A percentile compares a stretch with the other conserved stretches of the same genome.
These are phyloP conservation scores for Stictonetta naevosa DNA, from an alignment of 2,113 vertebrate species.

Conservation along the genomic window DNA sequence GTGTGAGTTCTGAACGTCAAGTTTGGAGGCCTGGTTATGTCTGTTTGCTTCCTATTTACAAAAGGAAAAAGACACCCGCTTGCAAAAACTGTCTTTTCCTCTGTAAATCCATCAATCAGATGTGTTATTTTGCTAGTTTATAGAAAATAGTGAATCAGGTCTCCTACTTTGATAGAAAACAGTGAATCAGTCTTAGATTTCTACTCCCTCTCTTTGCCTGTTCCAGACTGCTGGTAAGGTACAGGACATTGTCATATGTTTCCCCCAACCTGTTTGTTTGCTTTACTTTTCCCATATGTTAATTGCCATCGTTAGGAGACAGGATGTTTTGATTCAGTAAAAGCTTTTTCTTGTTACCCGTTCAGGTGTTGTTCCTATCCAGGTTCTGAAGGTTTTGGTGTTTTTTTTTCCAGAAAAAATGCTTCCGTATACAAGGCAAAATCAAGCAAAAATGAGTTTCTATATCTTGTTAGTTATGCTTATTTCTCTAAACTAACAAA, in stretches of 20 bases:
- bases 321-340: neutral
- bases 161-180: neutral
- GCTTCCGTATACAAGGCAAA: neutral
- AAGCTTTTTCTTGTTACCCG: neutral
- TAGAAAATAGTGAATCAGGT: neutral
- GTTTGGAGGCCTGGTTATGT: neutral
- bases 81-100: neutral
- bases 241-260: neutral
- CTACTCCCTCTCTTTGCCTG: neutral
- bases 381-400: neutral
- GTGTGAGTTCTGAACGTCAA: neutral
- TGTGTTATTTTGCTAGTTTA: neutral
- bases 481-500: slow-evolving; percentile 2
- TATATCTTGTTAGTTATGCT: neutral
- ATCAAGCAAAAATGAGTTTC: neutral
- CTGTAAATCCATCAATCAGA: neutral
- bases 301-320: neutral
- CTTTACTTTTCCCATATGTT: neutral
- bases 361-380: neutral
- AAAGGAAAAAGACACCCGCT: neutral
- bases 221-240: neutral
- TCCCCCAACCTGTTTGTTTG: neutral
- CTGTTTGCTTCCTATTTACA: neutral
- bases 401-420: neutral
- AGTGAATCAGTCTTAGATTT: neutral